Evolutionary conservation across 2,113 vertebrate genomes (phyloP), one percentile per base, ranked within the genome.

Genomic region (Dromiciops gliroides): DNA sequence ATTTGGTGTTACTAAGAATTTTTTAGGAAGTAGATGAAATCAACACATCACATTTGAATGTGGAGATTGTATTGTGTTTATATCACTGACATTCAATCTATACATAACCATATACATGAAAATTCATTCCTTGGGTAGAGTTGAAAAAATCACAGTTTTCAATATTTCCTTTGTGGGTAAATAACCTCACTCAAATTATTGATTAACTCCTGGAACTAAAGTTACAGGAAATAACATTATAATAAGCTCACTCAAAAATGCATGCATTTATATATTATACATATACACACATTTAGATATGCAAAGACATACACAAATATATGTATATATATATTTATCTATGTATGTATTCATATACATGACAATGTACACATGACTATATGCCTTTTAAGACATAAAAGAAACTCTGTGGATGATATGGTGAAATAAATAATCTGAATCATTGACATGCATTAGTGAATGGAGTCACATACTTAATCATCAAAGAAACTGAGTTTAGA

Each of bases 1-100:
- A 95, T 92, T 96, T 96, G 96, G 89, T 95, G 44, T 93, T 5
- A 37, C 95, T 24, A 75, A 23, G 12, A 97, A 95, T 10, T 28
- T 44, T 83, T 44, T 22, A 44, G 5, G 67, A 83, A 83, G n/a
- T 83, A 44, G 37, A 83, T 22, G 11, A 67, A 1, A 83, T 8
- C 16, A 22, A 2, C 1, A 22, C 2, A 83, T 22, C 16, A 75
- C 19, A 83, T 8, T 67, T 83, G 37, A 83, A 83, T 7, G 28
- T 60, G 5, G 16, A 6, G 19, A 0, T 22, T 8, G 4, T n/a
- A 83, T 83, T 83, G 5, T 83, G 6, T 44, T 83, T 83, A 22
- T 22, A 83, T 83, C 19, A 22, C 37, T 22, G 67, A 83, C 16
- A 44, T 44, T 83, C 44, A 22, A 44, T 67, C 31, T 37, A 67